Conservation (phyloP, 2,797 vertebrate genomes). For the Coendou prehensilis region DNA sequence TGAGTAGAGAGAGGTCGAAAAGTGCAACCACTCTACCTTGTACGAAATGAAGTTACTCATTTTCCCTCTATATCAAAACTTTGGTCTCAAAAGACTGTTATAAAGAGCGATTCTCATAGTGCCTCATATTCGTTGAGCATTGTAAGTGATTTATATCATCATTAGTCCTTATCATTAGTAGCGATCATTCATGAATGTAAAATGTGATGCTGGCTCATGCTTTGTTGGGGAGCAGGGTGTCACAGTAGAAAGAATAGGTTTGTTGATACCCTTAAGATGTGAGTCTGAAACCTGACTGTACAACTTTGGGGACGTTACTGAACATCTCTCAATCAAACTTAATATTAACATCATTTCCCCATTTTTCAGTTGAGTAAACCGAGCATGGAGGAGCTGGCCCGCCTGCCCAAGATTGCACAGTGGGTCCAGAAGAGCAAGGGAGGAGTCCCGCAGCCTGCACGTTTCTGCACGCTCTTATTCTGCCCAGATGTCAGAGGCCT, state of each 20-base stretch:
- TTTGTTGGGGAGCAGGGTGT: not conserved
- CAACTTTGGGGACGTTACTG: not conserved
- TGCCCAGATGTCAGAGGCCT: not conserved
- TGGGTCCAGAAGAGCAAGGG: not conserved
- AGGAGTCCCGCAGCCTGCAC: accelerated
- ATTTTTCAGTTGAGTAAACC: constrained; percentile 10
- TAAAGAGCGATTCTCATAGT: not conserved
- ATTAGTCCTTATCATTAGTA: not conserved
- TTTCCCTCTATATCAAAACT: not conserved
- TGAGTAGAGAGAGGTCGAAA: not conserved
- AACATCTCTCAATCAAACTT: not conserved
- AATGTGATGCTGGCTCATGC: not conserved
- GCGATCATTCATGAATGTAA: not conserved
- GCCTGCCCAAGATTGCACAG: not conserved
- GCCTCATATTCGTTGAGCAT: not conserved
- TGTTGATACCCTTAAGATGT: not conserved
- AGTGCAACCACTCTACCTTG: not conserved
- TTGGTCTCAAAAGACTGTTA: not conserved
- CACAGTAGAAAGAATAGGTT: not conserved
- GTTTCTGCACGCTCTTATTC: not conserved
- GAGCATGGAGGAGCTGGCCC: not conserved
- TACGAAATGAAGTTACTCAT: not conserved
- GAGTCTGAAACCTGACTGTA: not conserved
- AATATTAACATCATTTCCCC: not conserved
- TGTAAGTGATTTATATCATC: not conserved